Percentiles rank a stretch among this genome's conserved stretches.
These are phyloP conservation scores for Drosophila melanogaster DNA, from an alignment of 1,140 invertebrate genomes.

Conservation along the genomic window DNA sequence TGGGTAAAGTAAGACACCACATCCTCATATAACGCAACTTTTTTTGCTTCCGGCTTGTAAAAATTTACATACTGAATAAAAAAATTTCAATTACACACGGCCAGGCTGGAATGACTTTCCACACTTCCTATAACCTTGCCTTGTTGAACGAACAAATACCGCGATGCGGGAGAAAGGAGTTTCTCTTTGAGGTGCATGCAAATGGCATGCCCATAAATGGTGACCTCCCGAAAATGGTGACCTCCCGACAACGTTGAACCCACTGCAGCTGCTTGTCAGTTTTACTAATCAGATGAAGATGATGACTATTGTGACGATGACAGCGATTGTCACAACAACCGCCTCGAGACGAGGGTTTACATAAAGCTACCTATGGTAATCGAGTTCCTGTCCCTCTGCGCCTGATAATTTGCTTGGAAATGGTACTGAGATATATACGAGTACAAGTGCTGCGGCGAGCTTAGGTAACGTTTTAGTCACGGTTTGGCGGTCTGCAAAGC, in stretches of 20 bases:
- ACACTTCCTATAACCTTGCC: slow-evolving; percentile 1
- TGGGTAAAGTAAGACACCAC: too few species aligned
- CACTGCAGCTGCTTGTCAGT: slow-evolving; percentile 17
- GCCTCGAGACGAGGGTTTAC: slow-evolving; percentile 48
- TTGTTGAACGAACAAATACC: background rate
- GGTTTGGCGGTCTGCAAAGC: slow-evolving; percentile 67
- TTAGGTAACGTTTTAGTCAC: slow-evolving; percentile 80
- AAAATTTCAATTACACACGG: background rate
- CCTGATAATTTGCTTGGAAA: slow-evolving; percentile 66
- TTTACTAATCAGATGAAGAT: slow-evolving; percentile 32
- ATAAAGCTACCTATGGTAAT: slow-evolving; percentile 72
- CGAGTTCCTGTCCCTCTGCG: slow-evolving; percentile 39
- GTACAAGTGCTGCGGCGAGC: slow-evolving; percentile 20
- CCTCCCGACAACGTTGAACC: slow-evolving; percentile 23
- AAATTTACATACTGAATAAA: background rate
- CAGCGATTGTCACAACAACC: slow-evolving; percentile 32
- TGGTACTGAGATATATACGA: slow-evolving; percentile 23
- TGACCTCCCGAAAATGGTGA: slow-evolving; percentile 43
- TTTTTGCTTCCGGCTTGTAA: background rate
- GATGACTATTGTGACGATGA: slow-evolving; percentile 12
- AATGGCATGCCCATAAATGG: slow-evolving; percentile 35
- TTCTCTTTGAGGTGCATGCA: slow-evolving; percentile 35
- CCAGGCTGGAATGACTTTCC: slow-evolving; percentile 1
- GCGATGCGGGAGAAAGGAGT: slow-evolving; percentile 36
- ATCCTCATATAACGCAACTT: too few species aligned